phyloP scores from a whole-genome alignment of 2,888 invertebrate genomes.

The Conomelus anceps region DNA sequence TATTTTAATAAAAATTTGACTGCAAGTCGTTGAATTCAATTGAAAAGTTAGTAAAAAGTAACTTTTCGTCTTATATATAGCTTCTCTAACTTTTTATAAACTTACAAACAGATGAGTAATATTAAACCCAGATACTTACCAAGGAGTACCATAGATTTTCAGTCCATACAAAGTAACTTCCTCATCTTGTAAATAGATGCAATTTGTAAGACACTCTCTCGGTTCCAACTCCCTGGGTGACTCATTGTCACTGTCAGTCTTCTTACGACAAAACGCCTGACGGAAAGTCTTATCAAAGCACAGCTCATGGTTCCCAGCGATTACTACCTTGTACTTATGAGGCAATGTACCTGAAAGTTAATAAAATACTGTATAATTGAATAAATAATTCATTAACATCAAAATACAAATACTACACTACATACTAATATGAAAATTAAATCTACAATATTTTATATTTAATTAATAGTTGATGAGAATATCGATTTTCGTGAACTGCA shows the following conservation, averaged over 20 bases:
- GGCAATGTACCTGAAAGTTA: conserved; percentile 52
- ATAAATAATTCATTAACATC: neutral
- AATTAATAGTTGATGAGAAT: too few species aligned
- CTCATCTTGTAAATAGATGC: conserved; percentile 69
- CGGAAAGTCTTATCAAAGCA: conserved; percentile 68
- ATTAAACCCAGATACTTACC: conserved; percentile 54
- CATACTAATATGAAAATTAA: too few species aligned
- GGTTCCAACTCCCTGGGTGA: conserved; percentile 58
- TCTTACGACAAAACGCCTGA: conserved; percentile 54
- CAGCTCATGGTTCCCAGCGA: conserved; percentile 80
- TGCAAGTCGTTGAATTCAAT: too few species aligned
- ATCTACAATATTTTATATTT: too few species aligned
- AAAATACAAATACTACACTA: neutral
- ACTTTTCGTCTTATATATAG: too few species aligned
- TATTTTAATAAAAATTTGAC: too few species aligned
- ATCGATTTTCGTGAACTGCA: too few species aligned
- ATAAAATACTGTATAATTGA: conserved; percentile 10
- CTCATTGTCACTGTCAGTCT: conserved; percentile 53
- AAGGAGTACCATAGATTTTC: conserved; percentile 75
- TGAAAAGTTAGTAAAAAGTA: too few species aligned
- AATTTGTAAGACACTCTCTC: conserved; percentile 63
- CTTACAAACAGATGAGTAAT: too few species aligned
- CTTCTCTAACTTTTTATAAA: too few species aligned
- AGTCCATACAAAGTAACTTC: conserved; percentile 60
- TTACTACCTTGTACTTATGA: conserved; percentile 72